phyloP scores from a whole-genome alignment of 2,113 vertebrate species.

The Pteruthius melanotis region DNA sequence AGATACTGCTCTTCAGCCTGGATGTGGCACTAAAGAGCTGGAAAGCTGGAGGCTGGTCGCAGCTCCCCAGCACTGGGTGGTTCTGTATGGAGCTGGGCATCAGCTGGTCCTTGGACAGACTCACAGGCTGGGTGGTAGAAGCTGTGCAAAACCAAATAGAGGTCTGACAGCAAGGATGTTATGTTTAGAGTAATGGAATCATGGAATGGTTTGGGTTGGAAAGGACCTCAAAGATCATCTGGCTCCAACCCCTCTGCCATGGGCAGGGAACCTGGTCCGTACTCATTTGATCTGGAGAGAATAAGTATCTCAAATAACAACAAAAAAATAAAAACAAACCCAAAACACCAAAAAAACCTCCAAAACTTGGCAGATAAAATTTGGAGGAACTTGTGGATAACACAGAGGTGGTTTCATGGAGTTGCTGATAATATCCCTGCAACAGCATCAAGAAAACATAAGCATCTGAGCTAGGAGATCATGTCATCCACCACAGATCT shows the following conservation, averaged over 20 bases:
- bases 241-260: background rate
- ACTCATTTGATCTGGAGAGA: background rate
- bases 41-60: background rate
- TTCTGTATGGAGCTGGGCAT: background rate
- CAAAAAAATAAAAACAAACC: accelerated
- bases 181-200: background rate
- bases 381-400: background rate
- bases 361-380: background rate
- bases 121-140: background rate
- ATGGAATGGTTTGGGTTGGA: background rate
- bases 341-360: background rate
- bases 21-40: background rate
- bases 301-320: background rate
- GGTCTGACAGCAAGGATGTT: background rate
- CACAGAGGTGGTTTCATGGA: accelerated
- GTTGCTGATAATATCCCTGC: background rate
- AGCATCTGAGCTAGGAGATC: background rate
- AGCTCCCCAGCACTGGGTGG: background rate
- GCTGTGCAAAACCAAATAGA: background rate
- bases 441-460: background rate
- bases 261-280: background rate
- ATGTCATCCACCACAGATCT: accelerated
- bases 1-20: background rate
- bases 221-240: background rate
- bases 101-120: background rate